Conservation (phyloP, 2,888 invertebrate genomes). For the Synergus itoensis region DNA sequence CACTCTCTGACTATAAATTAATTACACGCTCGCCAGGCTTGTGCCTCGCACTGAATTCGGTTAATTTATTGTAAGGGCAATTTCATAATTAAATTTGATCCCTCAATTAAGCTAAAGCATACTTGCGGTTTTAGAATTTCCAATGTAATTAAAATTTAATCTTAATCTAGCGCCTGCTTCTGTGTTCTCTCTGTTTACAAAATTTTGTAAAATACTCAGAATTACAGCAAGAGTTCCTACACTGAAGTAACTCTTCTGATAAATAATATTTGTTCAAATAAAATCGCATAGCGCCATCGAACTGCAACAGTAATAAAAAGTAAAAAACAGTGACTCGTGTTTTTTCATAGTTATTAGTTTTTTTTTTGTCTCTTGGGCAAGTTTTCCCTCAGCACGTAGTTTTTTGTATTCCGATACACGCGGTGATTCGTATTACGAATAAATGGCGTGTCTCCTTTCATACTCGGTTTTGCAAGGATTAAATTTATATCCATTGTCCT, state of each 20-base stretch:
- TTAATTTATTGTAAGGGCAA: constrained; percentile 36
- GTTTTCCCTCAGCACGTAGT: background rate
- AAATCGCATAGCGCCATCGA: background rate
- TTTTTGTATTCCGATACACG: background rate
- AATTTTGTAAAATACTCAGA: background rate
- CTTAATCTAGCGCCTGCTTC: constrained; percentile 16
- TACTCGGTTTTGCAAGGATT: background rate
- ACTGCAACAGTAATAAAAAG: background rate
- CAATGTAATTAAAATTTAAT: constrained; percentile 35
- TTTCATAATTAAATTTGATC: constrained; percentile 42
- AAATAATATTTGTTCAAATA: too few relatives aligned
- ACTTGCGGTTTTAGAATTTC: constrained; percentile 39
- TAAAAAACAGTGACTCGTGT: background rate
- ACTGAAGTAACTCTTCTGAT: too few relatives aligned
- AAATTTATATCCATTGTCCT: constrained; percentile 18
- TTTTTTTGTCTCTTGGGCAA: background rate
- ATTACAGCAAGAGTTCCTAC: background rate
- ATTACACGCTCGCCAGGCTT: constrained; percentile 29
- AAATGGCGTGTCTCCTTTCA: constrained; percentile 45
- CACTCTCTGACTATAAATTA: constrained; percentile 34
- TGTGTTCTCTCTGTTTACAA: constrained; percentile 1
- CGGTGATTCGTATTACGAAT: background rate
- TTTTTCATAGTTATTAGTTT: background rate
- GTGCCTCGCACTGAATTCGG: constrained; percentile 27
- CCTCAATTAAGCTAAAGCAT: constrained; percentile 40